phyloP scores from a whole-genome alignment of 2,113 vertebrate genomes.

The Ceyx cyanopectus region DNA sequence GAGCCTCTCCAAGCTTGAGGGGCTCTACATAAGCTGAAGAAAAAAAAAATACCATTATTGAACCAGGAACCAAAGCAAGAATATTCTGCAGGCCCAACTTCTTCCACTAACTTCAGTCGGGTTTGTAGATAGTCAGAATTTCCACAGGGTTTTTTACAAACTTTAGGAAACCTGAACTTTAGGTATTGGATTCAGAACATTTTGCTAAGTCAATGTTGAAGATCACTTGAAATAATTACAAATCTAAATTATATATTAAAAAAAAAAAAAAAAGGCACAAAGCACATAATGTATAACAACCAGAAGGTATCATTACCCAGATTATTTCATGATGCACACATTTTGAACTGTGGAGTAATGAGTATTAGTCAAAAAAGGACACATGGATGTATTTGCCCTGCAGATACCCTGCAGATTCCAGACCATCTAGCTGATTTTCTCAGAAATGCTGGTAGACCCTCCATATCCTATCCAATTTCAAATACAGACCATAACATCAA shows the following conservation, averaged over 20 bases:
- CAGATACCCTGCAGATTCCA: not conserved
- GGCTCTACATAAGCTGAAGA: not conserved
- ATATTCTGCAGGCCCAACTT: not conserved
- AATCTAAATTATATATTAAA: not conserved
- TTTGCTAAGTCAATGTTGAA: not conserved
- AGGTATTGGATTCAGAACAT: not conserved
- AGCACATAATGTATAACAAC: not conserved
- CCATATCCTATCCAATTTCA: not conserved
- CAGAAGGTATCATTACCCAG: not conserved
- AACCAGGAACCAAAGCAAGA: not conserved
- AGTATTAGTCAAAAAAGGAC: not conserved
- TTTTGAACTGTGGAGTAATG: not conserved
- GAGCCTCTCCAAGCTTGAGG: not conserved
- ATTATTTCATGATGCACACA: not conserved
- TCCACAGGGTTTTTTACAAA: not conserved
- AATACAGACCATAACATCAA: conserved; percentile 8
- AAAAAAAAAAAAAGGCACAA: not conserved
- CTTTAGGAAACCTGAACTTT: not conserved
- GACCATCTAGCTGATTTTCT: not conserved
- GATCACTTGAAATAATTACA: not conserved
- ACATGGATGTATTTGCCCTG: not conserved
- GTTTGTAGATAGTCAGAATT: not conserved
- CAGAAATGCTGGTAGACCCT: not conserved
- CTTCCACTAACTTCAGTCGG: not conserved
- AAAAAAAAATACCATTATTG: not conserved